Base-by-base conservation (phyloP, 2,888 invertebrate species). In the Sarcophaga rosellei region DNA sequence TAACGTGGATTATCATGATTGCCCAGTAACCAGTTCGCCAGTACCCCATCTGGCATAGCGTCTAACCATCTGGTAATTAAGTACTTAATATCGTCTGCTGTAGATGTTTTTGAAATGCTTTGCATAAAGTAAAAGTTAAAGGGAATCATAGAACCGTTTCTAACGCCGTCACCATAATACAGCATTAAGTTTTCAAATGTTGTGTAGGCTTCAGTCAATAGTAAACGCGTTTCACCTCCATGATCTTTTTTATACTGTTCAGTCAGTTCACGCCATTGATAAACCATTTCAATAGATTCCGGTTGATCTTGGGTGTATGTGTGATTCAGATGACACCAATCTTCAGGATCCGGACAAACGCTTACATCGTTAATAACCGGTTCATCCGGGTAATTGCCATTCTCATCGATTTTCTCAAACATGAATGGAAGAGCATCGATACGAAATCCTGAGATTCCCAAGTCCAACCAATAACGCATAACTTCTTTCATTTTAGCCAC, bases 361-460 rank as follows among this genome's bases (percentile, higher is more conserved):
- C 80, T 85, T 0, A 85, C 80, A 69, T 88, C 87, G 20, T 83
- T 75, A 65, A 88, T 88, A 3, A 87, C 86, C 6, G 95, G 95
- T 90, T 95, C 96, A 90, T 96, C 94, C 0, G 93, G 93, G 68
- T 94, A 93, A 85, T 91, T 85, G 3, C 94, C 94, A 57, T 93
- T 94, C 92, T 96, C 96, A 88, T 94, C 95, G 45, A 95, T 90
- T 92, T 93, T 91, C 35, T 88, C 88, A 23, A 88, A 88, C 78
- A 88, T 80, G 62, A 87, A 88, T 6, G 88, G 87, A 15, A 96
- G 94, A 10, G 97, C 96, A 89, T 97, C 96, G 69, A 98, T 94
- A 88, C 98, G 95, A 90, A 98, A 97, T 1, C 98, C 98, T 90
- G 97, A 96, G 0, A 97, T 95, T 0, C 97, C 97, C 89, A 95